Base-by-base conservation (phyloP, 2,888 invertebrate species). In the Drosophila ochracea region DNA sequence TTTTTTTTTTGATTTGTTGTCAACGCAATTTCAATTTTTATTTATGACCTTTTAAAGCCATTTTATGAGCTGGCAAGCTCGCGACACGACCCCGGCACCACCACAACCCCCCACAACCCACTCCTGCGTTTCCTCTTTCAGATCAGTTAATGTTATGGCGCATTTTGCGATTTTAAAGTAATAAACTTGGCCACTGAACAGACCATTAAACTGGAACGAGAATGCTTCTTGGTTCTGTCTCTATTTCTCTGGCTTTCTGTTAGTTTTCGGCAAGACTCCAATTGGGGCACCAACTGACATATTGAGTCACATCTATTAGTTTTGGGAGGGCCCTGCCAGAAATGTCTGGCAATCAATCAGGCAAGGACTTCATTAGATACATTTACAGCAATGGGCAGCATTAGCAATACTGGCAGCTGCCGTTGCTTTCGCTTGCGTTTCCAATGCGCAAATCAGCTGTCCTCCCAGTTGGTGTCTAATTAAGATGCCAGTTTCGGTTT, bases 1-100 rank as follows among this genome's bases (percentile, higher is more conserved):
- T 7, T 19, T 47, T 50, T 41, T 31, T 47, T 47, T 65, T 54
- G 57, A 73, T 71, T 78, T 75, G 83, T 78, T 78, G 86, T 80
- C 81, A 77, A 76, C 79, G 86, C 84, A 83, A 84, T 86, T 89
- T 91, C 82, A 86, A 88, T 84, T 90, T 89, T 82, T 89, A 83
- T 90, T 91, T 91, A 90, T 83, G 86, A 79, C 82, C 80, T 77
- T 84, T 86, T 83, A 89, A 84, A 73, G 76, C 49, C 61, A 73
- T 84, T 90, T 90, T 91, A 90, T 89, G 90, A 89, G 77, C 84
- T 89, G 81, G 64, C 81, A 88, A 84, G 71, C 64, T 58, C 60
- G 41, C 47, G 25, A 53, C 9, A 31, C 10, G 37, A 37, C 33
- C 30, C 31, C 25, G 16, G 16, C 21, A 16, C 4, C 4, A 11